phyloP scores from a whole-genome alignment of 2,888 invertebrate genomes.

The Hyalella azteca region DNA sequence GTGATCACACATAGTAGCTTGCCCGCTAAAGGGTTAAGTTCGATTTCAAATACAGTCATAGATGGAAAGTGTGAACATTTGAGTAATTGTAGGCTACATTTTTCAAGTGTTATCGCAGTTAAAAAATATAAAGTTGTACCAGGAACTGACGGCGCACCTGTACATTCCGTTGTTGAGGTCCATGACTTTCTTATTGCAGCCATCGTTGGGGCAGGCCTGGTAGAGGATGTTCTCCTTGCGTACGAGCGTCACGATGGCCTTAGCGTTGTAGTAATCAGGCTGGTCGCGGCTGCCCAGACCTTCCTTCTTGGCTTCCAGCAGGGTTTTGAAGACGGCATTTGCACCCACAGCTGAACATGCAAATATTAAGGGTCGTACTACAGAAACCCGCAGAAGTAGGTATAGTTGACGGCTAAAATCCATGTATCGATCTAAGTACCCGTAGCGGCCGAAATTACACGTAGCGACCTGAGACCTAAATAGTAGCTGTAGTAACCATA shows the following conservation, averaged over 20 bases:
- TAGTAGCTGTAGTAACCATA: too few species aligned
- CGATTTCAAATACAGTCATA: too few species aligned
- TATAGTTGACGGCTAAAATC: too few species aligned
- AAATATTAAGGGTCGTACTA: too few species aligned
- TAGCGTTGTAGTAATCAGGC: slow-evolving; percentile 80
- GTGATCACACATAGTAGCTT: too few species aligned
- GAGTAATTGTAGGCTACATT: neutral
- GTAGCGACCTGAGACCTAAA: too few species aligned
- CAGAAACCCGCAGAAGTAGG: too few species aligned
- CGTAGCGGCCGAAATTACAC: too few species aligned
- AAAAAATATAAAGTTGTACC: too few species aligned
- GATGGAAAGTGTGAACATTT: neutral
- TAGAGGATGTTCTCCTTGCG: slow-evolving; percentile 85
- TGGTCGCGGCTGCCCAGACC: slow-evolving; percentile 73
- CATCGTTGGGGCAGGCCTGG: slow-evolving; percentile 85
- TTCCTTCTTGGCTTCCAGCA: slow-evolving; percentile 75
- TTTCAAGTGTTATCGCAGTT: neutral
- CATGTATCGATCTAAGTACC: too few species aligned
- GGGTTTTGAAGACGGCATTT: slow-evolving; percentile 70
- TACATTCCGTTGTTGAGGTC: slow-evolving; percentile 87
- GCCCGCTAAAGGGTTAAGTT: too few species aligned
- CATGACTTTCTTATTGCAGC: slow-evolving; percentile 93
- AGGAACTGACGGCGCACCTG: slow-evolving; percentile 63
- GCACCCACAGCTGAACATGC: neutral
- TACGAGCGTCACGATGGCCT: slow-evolving; percentile 79